Conservation (phyloP, 2,113 vertebrate species). For the Dolichotis patagonum region DNA sequence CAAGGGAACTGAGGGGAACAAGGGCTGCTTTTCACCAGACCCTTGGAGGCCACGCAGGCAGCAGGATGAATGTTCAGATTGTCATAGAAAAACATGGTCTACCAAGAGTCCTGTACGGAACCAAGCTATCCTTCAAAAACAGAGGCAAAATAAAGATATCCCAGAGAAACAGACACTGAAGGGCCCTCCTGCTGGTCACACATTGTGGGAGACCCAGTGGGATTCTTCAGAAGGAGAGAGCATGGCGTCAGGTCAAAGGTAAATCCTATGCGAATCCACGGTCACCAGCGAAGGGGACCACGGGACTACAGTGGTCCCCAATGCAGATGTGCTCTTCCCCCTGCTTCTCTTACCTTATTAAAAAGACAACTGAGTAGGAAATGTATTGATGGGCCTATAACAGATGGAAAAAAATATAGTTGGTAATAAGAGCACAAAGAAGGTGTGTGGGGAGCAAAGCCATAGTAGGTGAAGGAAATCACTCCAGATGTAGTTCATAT, state of each 20-base stretch:
- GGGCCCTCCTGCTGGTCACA: background rate
- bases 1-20: background rate
- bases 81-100: background rate
- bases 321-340: background rate
- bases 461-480: accelerated
- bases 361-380: background rate
- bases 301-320: background rate
- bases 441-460: accelerated
- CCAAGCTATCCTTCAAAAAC: background rate
- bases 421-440: background rate
- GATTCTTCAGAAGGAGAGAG: background rate
- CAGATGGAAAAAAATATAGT: background rate
- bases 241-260: background rate
- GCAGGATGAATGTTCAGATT: too few species aligned
- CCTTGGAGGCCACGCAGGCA: background rate
- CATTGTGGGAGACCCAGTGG: background rate
- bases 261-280: background rate
- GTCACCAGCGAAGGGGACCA: background rate
- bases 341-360: background rate
- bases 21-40: background rate
- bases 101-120: background rate
- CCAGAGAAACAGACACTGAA: background rate
- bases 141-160: background rate
- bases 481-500: accelerated
- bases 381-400: background rate